A percentile compares a stretch with the other conserved stretches of the same genome.
Conservation (phyloP, 2,888 invertebrate genomes). For the Electrophaes corylata region DNA sequence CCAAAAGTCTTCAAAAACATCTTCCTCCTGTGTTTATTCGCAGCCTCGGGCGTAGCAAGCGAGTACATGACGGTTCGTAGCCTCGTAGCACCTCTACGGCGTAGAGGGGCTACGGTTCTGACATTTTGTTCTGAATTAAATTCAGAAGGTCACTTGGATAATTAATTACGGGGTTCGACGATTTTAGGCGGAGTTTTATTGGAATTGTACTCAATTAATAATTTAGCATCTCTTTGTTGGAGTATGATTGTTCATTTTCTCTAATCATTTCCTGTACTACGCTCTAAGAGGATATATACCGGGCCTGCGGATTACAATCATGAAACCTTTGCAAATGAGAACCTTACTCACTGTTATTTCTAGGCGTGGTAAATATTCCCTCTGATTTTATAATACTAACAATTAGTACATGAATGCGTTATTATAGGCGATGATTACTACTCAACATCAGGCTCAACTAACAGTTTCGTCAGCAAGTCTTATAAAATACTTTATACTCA, state of each 20-base stretch:
- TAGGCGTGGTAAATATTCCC: no score
- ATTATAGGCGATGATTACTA: no score
- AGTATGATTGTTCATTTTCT: constrained; percentile 7
- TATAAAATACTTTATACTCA: no score
- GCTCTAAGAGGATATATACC: no score
- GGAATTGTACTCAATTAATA: constrained; percentile 5
- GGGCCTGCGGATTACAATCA: no score
- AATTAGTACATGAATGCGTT: no score
- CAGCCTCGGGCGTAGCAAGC: constrained; percentile 16
- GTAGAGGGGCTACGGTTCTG: constrained; percentile 23
- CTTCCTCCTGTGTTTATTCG: background rate
- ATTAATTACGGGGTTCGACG: constrained; percentile 9
- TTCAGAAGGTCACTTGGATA: constrained; percentile 18
- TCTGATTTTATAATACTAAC: no score
- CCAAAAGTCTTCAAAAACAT: background rate
- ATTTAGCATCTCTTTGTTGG: constrained; percentile 11
- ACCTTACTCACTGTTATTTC: no score
- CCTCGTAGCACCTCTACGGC: constrained; percentile 15
- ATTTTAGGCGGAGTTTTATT: constrained; percentile 13
- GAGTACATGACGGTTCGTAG: constrained; percentile 6
- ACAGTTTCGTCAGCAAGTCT: no score
- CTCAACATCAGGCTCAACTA: no score
- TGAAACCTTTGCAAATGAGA: no score
- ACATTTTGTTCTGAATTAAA: constrained; percentile 13
- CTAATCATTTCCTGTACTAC: constrained; percentile 8